A percentile compares a stretch with the other conserved stretches of the same genome.
phyloP scores from a whole-genome alignment of 2,797 vertebrate species.

The Sebastes steindachneri region DNA sequence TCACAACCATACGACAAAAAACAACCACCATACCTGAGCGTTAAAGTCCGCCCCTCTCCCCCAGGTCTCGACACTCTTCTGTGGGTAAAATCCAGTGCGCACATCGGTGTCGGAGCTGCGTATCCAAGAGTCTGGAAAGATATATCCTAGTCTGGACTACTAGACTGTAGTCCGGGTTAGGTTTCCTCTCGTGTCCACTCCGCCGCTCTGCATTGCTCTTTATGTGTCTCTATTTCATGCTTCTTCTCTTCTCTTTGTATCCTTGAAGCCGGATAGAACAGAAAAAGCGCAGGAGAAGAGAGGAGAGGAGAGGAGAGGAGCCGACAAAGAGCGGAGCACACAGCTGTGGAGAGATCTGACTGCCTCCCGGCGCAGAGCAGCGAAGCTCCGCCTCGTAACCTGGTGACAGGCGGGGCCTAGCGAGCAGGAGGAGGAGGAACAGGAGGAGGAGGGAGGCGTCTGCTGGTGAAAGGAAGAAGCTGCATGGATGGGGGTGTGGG shows the following conservation, averaged over 20 bases:
- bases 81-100: slow-evolving; percentile 68
- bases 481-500: slow-evolving; percentile 17
- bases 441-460: slow-evolving; percentile 48
- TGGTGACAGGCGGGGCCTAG: slow-evolving; percentile 63
- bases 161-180: slow-evolving; percentile 43
- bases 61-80: slow-evolving; percentile 60
- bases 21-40: slow-evolving; percentile 63
- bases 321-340: slow-evolving; percentile 62
- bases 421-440: not conserved
- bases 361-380: slow-evolving; percentile 42
- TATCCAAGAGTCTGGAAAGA: slow-evolving; percentile 31
- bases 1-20: slow-evolving; percentile 22
- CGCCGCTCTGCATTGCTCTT: slow-evolving; percentile 45
- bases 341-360: slow-evolving; percentile 69
- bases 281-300: slow-evolving; percentile 9
- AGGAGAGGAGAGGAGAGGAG: slow-evolving; percentile 13
- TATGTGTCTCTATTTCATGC: slow-evolving; percentile 28
- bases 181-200: slow-evolving; percentile 46
- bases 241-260: slow-evolving; percentile 58
- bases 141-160: slow-evolving; percentile 50
- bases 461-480: slow-evolving; percentile 54
- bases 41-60: slow-evolving; percentile 61
- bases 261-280: slow-evolving; percentile 30
- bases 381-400: slow-evolving; percentile 66
- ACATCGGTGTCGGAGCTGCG: slow-evolving; percentile 68